Base-by-base conservation (phyloP, 2,888 invertebrate genomes). In the Toxonevra muliebris region DNA sequence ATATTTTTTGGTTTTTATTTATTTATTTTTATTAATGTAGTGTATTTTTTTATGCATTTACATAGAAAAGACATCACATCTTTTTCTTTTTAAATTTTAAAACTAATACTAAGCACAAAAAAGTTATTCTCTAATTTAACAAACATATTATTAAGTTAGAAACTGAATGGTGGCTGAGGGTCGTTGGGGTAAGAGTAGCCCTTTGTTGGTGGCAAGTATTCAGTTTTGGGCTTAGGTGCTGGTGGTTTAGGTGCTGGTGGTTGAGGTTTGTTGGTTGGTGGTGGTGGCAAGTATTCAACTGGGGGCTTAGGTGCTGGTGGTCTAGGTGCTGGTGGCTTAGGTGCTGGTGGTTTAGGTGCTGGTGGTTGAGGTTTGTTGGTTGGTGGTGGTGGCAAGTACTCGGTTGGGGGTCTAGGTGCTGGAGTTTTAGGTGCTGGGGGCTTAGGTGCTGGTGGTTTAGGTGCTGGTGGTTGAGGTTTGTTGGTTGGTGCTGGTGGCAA, bases 171-270 rank as follows among this genome's bases (percentile, higher is more conserved):
- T 65, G 82, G 82, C 66, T 79, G 75, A 57, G 82, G 82, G 63
- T 82, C 68, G 75, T 82, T 82, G 73, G 83, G 83, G 68, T 82
- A 82, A 72, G 69, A 74, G 71, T 82, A 82, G 40, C 83, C 81
- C 53, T 75, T 63, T 13, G 19, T 40, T 17, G 74, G 72, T 59
- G 77, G 76, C 67, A 68, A 62, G 58, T 71, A 73, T 63, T 68
- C 70, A 8, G 55, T 57, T 19, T 55, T 60, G 13, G 61, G 74
- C 43, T 57, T 41, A n/a, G 68, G 54, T 10, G 72, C 72, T 50
- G 60, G 42, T 40, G 70, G 69, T 10, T 65, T 57, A 2, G 67
- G 71, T 8, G 67, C 66, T 45, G 69, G 70, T 45, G 62, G 48
- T 19, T 61, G 61, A 20, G 71, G 65, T 43, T 66, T 61, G 30